Conservation (phyloP, 2,888 invertebrate genomes). For the Limnephilus auricula region DNA sequence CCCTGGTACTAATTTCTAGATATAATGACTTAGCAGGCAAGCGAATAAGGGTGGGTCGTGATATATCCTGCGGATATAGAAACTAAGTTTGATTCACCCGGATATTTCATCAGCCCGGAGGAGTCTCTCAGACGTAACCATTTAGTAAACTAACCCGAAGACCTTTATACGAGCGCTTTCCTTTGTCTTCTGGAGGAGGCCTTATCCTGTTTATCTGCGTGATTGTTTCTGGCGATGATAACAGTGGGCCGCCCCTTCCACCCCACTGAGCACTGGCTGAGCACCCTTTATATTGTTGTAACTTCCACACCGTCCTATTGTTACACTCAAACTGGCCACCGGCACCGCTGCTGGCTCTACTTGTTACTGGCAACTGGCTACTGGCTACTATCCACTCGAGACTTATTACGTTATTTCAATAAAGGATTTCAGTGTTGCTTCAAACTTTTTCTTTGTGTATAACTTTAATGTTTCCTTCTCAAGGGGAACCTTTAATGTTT, state of each 20-base stretch:
- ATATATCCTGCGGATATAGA: slow-evolving; percentile 39
- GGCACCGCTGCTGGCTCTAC: neutral
- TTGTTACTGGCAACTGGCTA: neutral
- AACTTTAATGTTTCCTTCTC: neutral
- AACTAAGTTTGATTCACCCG: slow-evolving; percentile 33
- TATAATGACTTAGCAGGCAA: neutral
- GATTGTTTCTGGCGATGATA: slow-evolving; percentile 49
- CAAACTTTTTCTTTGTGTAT: slow-evolving; percentile 12
- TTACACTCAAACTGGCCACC: neutral
- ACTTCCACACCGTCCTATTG: slow-evolving; percentile 14
- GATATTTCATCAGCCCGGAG: slow-evolving; percentile 7
- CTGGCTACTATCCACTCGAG: neutral
- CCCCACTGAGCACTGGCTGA: neutral
- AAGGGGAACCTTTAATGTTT: neutral
- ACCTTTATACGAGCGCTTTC: slow-evolving; percentile 16
- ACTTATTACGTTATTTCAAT: slow-evolving; percentile 29
- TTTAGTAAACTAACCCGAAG: slow-evolving; percentile 47
- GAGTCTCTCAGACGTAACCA: slow-evolving; percentile 33
- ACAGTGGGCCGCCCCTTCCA: slow-evolving; percentile 29
- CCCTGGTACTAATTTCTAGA: neutral
- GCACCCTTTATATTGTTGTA: slow-evolving; percentile 28
- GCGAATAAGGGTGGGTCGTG: neutral
- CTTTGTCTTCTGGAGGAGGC: slow-evolving; percentile 32
- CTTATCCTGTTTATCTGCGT: slow-evolving; percentile 44
- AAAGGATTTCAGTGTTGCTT: slow-evolving; percentile 10